Base-by-base conservation (phyloP, 2,113 vertebrate genomes). In the Harpagus bidentatus region DNA sequence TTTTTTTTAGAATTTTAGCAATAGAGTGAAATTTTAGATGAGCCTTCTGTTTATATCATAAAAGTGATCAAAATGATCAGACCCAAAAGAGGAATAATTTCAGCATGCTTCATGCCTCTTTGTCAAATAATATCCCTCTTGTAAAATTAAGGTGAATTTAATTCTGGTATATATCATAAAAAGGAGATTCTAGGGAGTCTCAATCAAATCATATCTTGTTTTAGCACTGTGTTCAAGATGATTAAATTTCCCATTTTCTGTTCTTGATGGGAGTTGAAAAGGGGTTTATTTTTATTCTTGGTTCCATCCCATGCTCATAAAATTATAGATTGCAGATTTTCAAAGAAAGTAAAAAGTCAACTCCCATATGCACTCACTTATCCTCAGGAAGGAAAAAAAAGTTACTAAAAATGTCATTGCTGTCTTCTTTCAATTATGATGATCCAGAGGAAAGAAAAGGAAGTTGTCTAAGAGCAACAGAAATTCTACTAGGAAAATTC, bases 181-280 rank as follows among this genome's bases (percentile, higher is more conserved):
- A 91, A 92, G 36, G 66, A 90, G 76, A 80, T 97, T 90, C 73
- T 83, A 70, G 82, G 90, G 88, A 96, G 85, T 73, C 48, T 91
- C 78, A 82, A 82, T 79, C 66, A 96, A 93, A 88, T 26, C 36
- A 77, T 11, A 63, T 88, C 79, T 88, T 94, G 62, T 77, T 96
- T 93, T 83, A 95, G 45, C 66, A 86, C 66, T 88, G 31, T 94
- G 74, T 94, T 96, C 88, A 93, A 95, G 93, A 93, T 86, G 62
- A 96, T 94, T 96, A 94, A 94, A 95, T 95, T 96, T 95, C 71
- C 62, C 67, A 95, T 93, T 94, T 95, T 90, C 85, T 94, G 16
- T 79, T 86, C 82, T 85, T 91, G 79, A 95, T 90, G 52, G 90
- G 71, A 93, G 48, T 82, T 95, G 83, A 86, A 93, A 91, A 95